Evolutionary conservation across 2,113 vertebrate species (phyloP), one percentile per base, ranked within the genome.

Genomic region (Tetrao urogallus): DNA sequence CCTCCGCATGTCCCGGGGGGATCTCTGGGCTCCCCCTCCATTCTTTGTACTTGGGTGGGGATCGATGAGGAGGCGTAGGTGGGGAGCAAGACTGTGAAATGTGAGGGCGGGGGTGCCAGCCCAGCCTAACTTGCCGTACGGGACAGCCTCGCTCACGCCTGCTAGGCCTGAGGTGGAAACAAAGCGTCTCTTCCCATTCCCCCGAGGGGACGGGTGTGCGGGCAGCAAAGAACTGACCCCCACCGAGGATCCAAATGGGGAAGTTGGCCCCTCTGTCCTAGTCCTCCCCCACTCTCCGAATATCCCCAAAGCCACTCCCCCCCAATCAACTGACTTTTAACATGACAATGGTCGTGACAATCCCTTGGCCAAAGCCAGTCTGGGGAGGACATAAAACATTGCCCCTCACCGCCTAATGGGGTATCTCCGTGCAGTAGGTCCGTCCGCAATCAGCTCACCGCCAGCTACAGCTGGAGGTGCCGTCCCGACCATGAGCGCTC

Each of bases 261-360:
- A 30, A 63, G 47, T 1, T 11, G 10, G 24, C 3, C 20, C 8
- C 14, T 16, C 8, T 25, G 77, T 32, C 36, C 20, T 18, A 18
- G 36, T 77, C 84, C 89, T 72, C 89, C 92, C 73, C 92, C 82
- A 15, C 73, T 21, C 32, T 6, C 69, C 25, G 65, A 84, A 63
- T 19, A 7, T 42, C 50, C 18, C 82, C 70, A 7, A 40, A 65
- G 81, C 77, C 67, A 82, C 91, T 79, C 92, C 94, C 65, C 58
- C 43, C 27, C 54, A 87, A 75, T 94, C 94, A 92, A 94, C 48
- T 3, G 14, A 25, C 70, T 78, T 86, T 97, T 95, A 95, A 76
- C 96, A 97, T 96, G 94, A 95, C 67, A 95, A 96, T 92, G 94
- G 71, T 71, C 60, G 0, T 82, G 94, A 63, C 89, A 76, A 79